Evolutionary conservation across 2,888 invertebrate genomes (phyloP), one percentile per base, ranked within the genome.

Genomic region (Phanerotoma sp.): DNA sequence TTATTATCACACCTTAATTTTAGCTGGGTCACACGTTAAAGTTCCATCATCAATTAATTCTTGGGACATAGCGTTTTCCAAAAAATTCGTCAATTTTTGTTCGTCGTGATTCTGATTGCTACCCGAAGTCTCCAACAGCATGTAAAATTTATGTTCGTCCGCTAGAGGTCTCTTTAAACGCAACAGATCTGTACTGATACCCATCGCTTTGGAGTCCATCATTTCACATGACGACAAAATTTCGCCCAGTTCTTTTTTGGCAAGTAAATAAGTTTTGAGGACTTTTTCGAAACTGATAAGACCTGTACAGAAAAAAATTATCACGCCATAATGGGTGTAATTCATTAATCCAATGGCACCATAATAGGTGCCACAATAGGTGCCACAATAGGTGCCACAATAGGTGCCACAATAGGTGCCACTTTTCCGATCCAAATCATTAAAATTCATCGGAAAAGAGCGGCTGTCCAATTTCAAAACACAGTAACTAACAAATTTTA

Each of bases 161-260:
- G 65, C 57, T 44, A 82, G 64, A 44, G 82, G 78, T 72, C 79
- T 77, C 70, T 79, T 81, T 30, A 88, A 64, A 9, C 83, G 82
- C 47, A 86, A 82, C 70, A 88, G 84, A 38, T 80, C 74, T 1
- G 83, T 80, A 0, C 87, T 85, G 32, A 84, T 81, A n/a, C 82
- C 82, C 68, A 97, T 80, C 0, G 93, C 85, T 37, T 78, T 77
- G 10, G 81, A 80, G 77, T 99, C 98, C 57, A 98, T 89, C 82
- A 98, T 85, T 81, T 99, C 99, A 79, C 93, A 97, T 0, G 97
- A 94, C 4, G 97, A 96, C 35, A 99, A 77, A 61, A 96, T 91
- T 80, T 98, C 97, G 1, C 89, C 91, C 10, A 96, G 79, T 20
- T 86, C 83, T 1, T 77, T 77, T 75, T 89, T 92, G 0, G 95